These are phyloP conservation scores for Drosophila ananassae DNA, from an alignment of 1,140 invertebrate species.

Conservation along the genomic window DNA sequence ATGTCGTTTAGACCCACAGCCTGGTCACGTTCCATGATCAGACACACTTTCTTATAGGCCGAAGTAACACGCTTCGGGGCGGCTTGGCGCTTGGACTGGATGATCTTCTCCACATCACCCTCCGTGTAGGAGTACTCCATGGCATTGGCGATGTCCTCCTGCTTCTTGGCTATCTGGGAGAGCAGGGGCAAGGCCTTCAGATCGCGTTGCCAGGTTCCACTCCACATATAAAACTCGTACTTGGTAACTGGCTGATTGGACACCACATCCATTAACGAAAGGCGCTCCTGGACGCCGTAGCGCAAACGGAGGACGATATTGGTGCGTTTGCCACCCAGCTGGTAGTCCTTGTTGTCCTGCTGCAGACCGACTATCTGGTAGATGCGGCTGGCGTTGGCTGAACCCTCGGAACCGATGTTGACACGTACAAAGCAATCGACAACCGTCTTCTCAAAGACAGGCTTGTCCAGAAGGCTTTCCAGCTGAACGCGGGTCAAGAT, in stretches of 20 bases:
- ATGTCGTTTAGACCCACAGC: slow-evolving; percentile 28
- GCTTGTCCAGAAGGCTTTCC: slow-evolving; percentile 42
- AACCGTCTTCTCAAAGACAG: slow-evolving; percentile 40
- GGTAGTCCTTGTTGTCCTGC: slow-evolving; percentile 2
- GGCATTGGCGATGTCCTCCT: slow-evolving; percentile 28
- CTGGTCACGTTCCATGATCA: slow-evolving; percentile 43
- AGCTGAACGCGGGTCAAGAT: slow-evolving; percentile 42
- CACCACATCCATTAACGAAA: slow-evolving; percentile 26
- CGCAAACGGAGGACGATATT: slow-evolving; percentile 15
- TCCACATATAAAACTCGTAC: slow-evolving; percentile 32
- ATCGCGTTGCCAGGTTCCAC: slow-evolving; percentile 14
- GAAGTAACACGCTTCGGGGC: slow-evolving; percentile 4
- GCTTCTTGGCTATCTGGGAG: slow-evolving; percentile 15
- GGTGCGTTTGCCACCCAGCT: slow-evolving; percentile 16
- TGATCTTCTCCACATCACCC: slow-evolving; percentile 33
- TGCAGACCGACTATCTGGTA: slow-evolving; percentile 24
- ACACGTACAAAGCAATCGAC: slow-evolving; percentile 44
- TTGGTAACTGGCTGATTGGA: slow-evolving; percentile 32
- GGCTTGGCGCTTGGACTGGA: slow-evolving; percentile 18
- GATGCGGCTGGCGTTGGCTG: background rate
- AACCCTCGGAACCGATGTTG: slow-evolving; percentile 1
- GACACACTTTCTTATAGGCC: slow-evolving; percentile 30
- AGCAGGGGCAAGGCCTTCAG: slow-evolving; percentile 5
- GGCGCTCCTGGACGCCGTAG: background rate
- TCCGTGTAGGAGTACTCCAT: slow-evolving; percentile 34